These are phyloP conservation scores for Nomada goodeniana DNA, from an alignment of 2,888 invertebrate species.

Conservation along the genomic window DNA sequence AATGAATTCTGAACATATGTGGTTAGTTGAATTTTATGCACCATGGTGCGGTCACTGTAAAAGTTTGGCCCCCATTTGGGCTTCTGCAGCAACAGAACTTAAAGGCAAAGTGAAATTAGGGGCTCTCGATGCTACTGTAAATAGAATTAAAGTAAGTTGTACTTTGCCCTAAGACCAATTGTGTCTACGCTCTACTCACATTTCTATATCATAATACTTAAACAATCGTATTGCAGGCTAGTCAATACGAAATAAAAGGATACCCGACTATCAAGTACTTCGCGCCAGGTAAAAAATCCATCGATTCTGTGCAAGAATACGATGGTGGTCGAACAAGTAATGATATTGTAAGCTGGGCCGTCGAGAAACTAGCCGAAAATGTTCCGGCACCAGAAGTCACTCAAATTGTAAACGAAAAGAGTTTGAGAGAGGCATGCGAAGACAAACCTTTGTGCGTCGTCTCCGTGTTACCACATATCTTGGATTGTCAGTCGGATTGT, in stretches of 20 bases:
- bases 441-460: constrained; percentile 96
- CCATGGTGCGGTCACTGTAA: constrained; percentile 99
- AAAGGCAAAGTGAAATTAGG: constrained; percentile 98
- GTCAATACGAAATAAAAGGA: constrained; percentile 94
- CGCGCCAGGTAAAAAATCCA: constrained; percentile 89
- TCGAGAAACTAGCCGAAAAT: constrained; percentile 94
- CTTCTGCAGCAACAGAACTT: constrained; percentile 95
- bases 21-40: constrained; percentile 99
- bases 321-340: constrained; percentile 95
- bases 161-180: constrained; percentile 2
- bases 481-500: constrained; percentile 97
- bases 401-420: constrained; percentile 87
- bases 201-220: not conserved
- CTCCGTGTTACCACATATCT: constrained; percentile 96
- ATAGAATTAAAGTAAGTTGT: constrained; percentile 88
- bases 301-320: constrained; percentile 91
- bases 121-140: constrained; percentile 97
- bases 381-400: constrained; percentile 95
- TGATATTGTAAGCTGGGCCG: constrained; percentile 96
- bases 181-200: not conserved
- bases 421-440: constrained; percentile 91
- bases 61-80: constrained; percentile 98
- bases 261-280: constrained; percentile 99
- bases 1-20: constrained; percentile 96
- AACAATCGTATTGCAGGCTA: constrained; percentile 84